A percentile compares a stretch with the other conserved stretches of the same genome.
Evolutionary conservation across 2,113 vertebrate genomes (phyloP).

Genomic region (Aplodontia rufa): DNA sequence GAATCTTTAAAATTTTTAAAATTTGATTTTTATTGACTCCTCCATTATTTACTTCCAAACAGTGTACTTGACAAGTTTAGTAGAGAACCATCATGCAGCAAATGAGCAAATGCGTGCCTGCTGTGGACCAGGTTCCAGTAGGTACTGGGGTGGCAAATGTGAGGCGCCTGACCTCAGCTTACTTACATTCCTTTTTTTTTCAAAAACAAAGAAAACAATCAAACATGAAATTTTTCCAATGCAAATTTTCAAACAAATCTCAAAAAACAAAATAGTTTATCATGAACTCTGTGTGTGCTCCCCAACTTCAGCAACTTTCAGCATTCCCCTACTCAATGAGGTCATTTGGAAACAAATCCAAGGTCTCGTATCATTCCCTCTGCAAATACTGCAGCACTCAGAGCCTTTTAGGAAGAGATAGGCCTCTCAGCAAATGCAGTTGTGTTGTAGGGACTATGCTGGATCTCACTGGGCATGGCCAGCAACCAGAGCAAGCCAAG

Average conservation of each 20-base stretch:
- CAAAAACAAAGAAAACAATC: not conserved
- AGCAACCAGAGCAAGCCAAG: not conserved
- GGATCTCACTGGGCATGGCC: not conserved
- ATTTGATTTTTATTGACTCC: not conserved
- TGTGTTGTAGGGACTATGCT: not conserved
- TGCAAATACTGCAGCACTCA: not conserved
- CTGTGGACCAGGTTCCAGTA: not conserved
- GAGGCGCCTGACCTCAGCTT: not conserved
- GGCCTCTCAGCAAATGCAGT: not conserved
- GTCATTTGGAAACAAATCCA: not conserved
- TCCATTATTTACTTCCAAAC: not conserved
- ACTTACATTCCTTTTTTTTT: not conserved
- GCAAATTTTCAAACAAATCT: not conserved
- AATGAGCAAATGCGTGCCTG: not conserved
- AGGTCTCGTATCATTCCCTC: not conserved
- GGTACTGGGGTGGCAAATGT: not conserved
- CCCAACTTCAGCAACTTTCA: not conserved
- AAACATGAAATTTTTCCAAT: not conserved
- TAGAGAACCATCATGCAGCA: not conserved
- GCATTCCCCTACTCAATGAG: not conserved
- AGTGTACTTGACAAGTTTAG: not conserved
- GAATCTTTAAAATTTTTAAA: slow-evolving; percentile 41
- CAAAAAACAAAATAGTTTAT: not conserved
- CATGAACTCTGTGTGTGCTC: not conserved
- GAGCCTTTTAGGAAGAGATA: not conserved